Percentiles rank a stretch among this genome's conserved stretches.
These are phyloP conservation scores for Sarcophaga rosellei DNA, from an alignment of 2,888 invertebrate species.

Conservation along the genomic window DNA sequence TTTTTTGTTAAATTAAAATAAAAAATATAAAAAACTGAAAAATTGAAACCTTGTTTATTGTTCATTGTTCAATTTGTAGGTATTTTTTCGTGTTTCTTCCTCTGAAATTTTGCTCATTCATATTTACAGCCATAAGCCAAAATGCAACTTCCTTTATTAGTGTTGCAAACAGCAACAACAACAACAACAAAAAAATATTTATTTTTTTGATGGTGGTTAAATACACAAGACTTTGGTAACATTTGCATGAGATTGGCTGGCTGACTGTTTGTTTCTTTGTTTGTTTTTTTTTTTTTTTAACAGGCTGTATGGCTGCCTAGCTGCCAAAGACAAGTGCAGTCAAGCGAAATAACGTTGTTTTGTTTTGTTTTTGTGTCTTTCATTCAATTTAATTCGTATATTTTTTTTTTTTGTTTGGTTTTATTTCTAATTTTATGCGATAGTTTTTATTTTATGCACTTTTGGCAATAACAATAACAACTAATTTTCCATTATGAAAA, in stretches of 20 bases:
- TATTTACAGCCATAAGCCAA: slow-evolving; percentile 58
- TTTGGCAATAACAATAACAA: slow-evolving; percentile 44
- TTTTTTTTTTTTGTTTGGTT: not conserved
- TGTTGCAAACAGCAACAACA: slow-evolving; percentile 30
- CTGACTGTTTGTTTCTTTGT: not conserved
- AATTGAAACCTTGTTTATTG: slow-evolving; percentile 54
- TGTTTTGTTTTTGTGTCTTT: not conserved
- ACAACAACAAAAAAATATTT: not conserved
- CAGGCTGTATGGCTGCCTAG: slow-evolving; percentile 22
- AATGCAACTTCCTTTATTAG: slow-evolving; percentile 59
- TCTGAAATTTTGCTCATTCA: slow-evolving; percentile 53
- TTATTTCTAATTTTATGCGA: slow-evolving; percentile 43
- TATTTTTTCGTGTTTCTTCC: slow-evolving; percentile 43
- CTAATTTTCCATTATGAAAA: slow-evolving; percentile 47
- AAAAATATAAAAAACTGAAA: not conserved
- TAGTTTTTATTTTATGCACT: slow-evolving; percentile 30
- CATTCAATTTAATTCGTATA: not conserved
- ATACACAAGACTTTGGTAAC: slow-evolving; percentile 30
- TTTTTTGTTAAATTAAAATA: too few relatives aligned
- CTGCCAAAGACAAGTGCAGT: slow-evolving; percentile 66
- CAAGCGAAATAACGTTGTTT: slow-evolving; percentile 53
- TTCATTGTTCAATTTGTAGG: slow-evolving; percentile 58
- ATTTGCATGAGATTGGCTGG: slow-evolving; percentile 63
- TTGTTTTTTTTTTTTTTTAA: not conserved
- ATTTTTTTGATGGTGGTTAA: slow-evolving; percentile 23